phyloP scores from a whole-genome alignment of 2,797 vertebrate genomes.

The Discoglossus pictus region DNA sequence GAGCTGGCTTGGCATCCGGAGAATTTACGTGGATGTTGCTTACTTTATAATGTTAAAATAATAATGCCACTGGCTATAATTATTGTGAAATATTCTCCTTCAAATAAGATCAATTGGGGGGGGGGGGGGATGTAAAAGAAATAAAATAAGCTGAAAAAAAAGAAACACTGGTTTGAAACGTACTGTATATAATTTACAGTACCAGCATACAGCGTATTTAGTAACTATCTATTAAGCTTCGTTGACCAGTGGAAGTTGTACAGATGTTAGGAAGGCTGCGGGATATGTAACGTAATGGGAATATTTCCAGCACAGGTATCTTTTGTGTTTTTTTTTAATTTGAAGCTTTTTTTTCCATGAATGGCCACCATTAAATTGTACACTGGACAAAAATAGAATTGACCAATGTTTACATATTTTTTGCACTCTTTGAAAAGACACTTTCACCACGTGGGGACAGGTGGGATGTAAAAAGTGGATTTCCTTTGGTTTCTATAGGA shows the following conservation, averaged over 20 bases:
- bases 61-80: constrained; percentile 31
- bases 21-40: constrained; percentile 12
- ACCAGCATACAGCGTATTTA: neutral
- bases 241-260: neutral
- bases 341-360: too few species aligned
- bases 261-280: neutral
- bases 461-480: too few species aligned
- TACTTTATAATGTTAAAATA: constrained; percentile 30
- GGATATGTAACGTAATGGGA: neutral
- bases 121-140: constrained; percentile 8
- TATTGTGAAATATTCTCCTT: constrained; percentile 23
- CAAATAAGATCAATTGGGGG: constrained; percentile 26
- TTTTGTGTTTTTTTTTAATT: neutral
- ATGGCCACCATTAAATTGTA: too few species aligned
- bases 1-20: neutral
- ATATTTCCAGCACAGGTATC: neutral
- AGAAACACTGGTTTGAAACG: neutral
- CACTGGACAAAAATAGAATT: too few species aligned
- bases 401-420: too few species aligned
- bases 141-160: neutral
- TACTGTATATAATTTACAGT: neutral
- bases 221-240: neutral
- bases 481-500: too few species aligned
- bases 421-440: too few species aligned
- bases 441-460: too few species aligned